These are phyloP conservation scores for Aurelia aurita DNA, from an alignment of 30 jellyfish, hydroid and myxozoan species.

Conservation along the genomic window DNA sequence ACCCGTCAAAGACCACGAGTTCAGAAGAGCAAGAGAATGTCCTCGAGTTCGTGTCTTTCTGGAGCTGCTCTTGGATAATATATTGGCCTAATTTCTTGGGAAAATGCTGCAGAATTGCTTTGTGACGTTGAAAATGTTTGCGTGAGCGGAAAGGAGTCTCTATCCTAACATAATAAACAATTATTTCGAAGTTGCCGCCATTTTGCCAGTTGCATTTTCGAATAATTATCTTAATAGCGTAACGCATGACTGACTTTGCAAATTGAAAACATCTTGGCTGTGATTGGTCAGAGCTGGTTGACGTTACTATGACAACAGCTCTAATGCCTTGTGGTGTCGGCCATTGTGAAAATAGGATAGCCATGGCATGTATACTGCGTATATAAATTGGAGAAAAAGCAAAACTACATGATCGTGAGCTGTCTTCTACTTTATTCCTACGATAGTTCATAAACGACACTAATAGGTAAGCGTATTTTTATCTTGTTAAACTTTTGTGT, in stretches of 20 bases:
- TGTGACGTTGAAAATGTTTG: too few species aligned
- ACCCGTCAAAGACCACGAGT: conserved; percentile 71
- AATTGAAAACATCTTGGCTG: conserved; percentile 25
- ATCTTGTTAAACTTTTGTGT: background rate
- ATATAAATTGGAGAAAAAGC: conserved; percentile 34
- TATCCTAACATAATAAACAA: background rate
- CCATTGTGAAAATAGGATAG: conserved; percentile 84
- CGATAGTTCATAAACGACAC: background rate
- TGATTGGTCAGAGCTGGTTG: conserved; percentile 76
- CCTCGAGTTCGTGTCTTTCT: too few species aligned
- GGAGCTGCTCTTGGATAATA: too few species aligned
- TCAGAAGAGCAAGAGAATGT: conserved; percentile 33
- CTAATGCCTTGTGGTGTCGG: conserved; percentile 85
- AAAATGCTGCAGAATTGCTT: too few species aligned
- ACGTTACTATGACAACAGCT: conserved; percentile 80
- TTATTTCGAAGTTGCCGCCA: conserved; percentile 82
- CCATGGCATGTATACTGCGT: conserved; percentile 73
- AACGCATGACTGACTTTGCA: conserved; percentile 65
- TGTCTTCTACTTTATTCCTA: background rate
- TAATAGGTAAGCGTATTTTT: conserved; percentile 27
- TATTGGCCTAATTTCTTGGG: too few species aligned
- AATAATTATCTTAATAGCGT: conserved; percentile 41
- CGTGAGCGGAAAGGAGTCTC: conserved; percentile 13
- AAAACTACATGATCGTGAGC: conserved; percentile 15
- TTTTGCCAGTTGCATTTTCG: conserved; percentile 39